Evolutionary conservation across 2,888 invertebrate genomes (phyloP), one percentile per base, ranked within the genome.

Genomic region (Bellardia pandia): DNA sequence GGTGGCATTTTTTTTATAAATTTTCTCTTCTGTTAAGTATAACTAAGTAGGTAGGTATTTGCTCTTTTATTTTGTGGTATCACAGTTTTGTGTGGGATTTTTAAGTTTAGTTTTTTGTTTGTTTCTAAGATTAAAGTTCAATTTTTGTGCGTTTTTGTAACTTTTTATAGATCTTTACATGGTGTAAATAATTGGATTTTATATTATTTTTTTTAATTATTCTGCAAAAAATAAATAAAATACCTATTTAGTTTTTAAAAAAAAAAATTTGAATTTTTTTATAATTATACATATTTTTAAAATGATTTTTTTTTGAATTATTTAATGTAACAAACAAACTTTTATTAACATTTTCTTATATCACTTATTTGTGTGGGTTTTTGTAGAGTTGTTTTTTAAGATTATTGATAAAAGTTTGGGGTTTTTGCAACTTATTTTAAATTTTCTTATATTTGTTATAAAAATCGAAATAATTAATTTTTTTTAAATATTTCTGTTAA

Each of bases 1-100:
- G 88, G 89, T 69, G 86, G 81, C 88, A 89, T 85, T 85, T 76
- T 75, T 72, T 62, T 62, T 40, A 40, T 42, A 0, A 40, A 13
- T 8, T 40, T 8, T 30, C n/a, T 64, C 37, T 45, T 37, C 69
- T 40, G 33, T 45, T 60, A 30, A 14, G 0, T 74, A 13, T 30
- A 14, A 45, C 23, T 23, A 23, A 23, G 23, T 23, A 53, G 16
- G 51, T 66, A 14, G 33, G 42, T 69, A 37, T 45, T 16, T n/a
- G 30, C 48, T 14, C 40, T 42, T 30, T n/a, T 60, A 11, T n/a
- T 42, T 66, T 30, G 13, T 69, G 75, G 53, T 79, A 85, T 86
- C 80, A 83, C 79, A 82, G 83, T 80, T 64, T 60, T 68, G 2
- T 45, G 64, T 23, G 75, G 62, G n/a, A 45, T 69, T 33, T 56